These are phyloP conservation scores for Drosophila eugracilis DNA, from an alignment of 1,140 invertebrate genomes.

Conservation along the genomic window DNA sequence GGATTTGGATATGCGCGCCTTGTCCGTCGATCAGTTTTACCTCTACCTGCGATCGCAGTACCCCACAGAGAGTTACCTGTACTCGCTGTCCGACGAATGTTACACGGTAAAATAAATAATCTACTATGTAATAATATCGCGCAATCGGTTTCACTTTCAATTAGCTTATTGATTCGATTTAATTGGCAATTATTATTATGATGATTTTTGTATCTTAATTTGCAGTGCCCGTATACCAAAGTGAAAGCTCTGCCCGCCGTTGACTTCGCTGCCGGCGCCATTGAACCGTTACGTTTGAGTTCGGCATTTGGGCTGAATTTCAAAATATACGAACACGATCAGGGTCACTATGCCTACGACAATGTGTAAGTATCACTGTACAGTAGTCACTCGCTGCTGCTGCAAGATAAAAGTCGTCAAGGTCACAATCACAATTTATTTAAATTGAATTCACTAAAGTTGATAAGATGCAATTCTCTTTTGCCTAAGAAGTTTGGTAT, in stretches of 20 bases:
- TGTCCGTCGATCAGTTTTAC: conserved; percentile 75
- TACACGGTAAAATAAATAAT: conserved; percentile 60
- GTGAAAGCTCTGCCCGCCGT: conserved; percentile 71
- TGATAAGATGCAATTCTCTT: no score
- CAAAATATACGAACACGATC: conserved; percentile 81
- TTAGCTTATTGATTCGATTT: conserved; percentile 43
- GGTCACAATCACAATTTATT: no score
- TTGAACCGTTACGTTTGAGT: conserved; percentile 78
- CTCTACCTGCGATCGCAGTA: conserved; percentile 55
- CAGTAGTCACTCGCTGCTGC: neutral
- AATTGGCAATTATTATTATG: conserved; percentile 6
- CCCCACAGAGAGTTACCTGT: conserved; percentile 50
- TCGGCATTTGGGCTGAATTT: conserved; percentile 77
- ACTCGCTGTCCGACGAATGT: conserved; percentile 75
- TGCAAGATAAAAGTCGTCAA: neutral
- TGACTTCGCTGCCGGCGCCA: conserved; percentile 6
- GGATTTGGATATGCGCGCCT: conserved; percentile 67
- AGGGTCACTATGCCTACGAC: conserved; percentile 85
- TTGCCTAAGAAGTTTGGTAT: no score
- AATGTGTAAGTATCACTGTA: conserved; percentile 85
- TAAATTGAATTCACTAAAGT: no score
- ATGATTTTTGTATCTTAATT: conserved; percentile 19
- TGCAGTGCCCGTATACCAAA: conserved; percentile 85
- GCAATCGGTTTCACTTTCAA: conserved; percentile 31
- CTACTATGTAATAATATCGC: neutral